A percentile compares a stretch with the other conserved stretches of the same genome.
These are phyloP conservation scores for Phytoseiulus persimilis DNA, from an alignment of 2,888 invertebrate species.

Conservation along the genomic window DNA sequence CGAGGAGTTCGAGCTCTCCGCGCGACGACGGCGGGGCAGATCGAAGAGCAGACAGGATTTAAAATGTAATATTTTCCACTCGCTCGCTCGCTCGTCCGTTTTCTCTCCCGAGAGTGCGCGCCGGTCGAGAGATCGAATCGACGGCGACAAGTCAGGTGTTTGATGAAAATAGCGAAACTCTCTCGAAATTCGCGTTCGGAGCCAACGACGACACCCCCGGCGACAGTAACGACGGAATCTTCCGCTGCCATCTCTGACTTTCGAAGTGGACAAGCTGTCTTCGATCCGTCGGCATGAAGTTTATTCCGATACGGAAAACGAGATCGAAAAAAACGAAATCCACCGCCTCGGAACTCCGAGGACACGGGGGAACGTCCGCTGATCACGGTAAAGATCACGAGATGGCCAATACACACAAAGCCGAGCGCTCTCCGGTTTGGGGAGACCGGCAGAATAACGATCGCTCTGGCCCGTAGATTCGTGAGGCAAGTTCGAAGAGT, in stretches of 20 bases:
- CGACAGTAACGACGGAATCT: background rate
- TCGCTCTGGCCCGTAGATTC: background rate
- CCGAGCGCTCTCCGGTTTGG: background rate
- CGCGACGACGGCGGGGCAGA: background rate
- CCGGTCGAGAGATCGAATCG: background rate
- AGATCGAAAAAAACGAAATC: background rate
- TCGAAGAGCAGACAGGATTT: background rate
- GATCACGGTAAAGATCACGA: background rate
- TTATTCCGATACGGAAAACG: background rate
- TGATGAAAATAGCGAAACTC: background rate
- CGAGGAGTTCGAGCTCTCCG: background rate
- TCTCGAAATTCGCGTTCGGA: background rate
- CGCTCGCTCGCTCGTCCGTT: background rate
- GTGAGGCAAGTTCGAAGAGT: background rate
- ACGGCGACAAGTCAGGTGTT: background rate
- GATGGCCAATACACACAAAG: background rate
- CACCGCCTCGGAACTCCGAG: background rate
- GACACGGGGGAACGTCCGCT: background rate
- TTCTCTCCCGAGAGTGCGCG: background rate
- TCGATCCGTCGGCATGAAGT: background rate
- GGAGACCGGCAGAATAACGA: background rate
- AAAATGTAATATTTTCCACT: background rate
- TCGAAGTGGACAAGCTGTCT: background rate
- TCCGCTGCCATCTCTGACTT: background rate
- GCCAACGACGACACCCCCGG: background rate